Evolutionary conservation across 2,888 invertebrate genomes (phyloP).

Genomic region (Drosophila meridiana): DNA sequence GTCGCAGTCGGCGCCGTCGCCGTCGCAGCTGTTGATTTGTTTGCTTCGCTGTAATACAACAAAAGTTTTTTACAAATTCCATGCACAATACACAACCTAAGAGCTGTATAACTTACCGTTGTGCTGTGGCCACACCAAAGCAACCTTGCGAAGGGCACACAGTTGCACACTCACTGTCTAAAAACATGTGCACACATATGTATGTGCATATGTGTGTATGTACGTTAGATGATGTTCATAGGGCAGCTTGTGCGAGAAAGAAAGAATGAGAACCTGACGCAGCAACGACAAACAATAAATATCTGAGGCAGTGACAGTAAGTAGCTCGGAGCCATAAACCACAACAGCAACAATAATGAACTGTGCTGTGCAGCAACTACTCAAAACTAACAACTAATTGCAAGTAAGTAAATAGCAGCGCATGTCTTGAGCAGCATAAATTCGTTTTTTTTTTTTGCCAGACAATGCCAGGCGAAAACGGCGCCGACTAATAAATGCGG

Average conservation of each 20-base stretch:
- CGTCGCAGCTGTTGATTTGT: conserved; percentile 70
- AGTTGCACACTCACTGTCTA: conserved; percentile 29
- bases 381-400: conserved; percentile 42
- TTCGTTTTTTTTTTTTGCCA: conserved; percentile 26
- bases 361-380: conserved; percentile 26
- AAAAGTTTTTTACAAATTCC: conserved; percentile 36
- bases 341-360: conserved; percentile 12
- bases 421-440: conserved; percentile 41
- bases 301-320: conserved; percentile 44
- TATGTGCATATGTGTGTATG: background rate
- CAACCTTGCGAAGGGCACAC: conserved; percentile 59
- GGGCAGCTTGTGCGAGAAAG: conserved; percentile 20
- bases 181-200: background rate
- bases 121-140: conserved; percentile 37
- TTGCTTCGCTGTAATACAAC: conserved; percentile 30
- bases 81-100: conserved; percentile 17
- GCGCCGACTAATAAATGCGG: conserved; percentile 30
- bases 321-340: conserved; percentile 45
- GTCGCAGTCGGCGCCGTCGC: conserved; percentile 25
- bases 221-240: conserved; percentile 1
- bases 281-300: conserved; percentile 39
- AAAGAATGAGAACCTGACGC: conserved; percentile 20
- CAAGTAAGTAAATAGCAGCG: conserved; percentile 32
- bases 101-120: conserved; percentile 38
- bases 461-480: conserved; percentile 31